Evolutionary conservation across 2,888 invertebrate species (phyloP).

Genomic region (Empis livida): DNA sequence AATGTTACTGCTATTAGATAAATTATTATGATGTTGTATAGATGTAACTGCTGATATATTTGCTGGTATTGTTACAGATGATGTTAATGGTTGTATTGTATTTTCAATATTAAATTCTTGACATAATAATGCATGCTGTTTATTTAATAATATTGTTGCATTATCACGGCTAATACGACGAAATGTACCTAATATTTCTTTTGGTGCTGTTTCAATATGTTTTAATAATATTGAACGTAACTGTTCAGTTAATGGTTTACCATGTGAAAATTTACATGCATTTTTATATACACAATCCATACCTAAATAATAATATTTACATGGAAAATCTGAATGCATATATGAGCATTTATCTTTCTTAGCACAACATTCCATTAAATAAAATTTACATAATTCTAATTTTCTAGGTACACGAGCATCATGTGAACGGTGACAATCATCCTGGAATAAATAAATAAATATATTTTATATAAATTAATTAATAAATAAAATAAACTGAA

Average conservation of each 20-base stretch:
- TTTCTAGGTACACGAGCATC: slow-evolving; percentile 70
- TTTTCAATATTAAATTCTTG: slow-evolving; percentile 33
- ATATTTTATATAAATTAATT: not conserved
- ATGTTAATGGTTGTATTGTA: slow-evolving; percentile 16
- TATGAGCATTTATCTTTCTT: slow-evolving; percentile 92
- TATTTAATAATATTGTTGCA: slow-evolving; percentile 43
- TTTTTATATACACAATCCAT: slow-evolving; percentile 68
- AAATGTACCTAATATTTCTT: slow-evolving; percentile 83
- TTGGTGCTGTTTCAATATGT: slow-evolving; percentile 82
- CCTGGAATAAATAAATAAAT: slow-evolving; percentile 37
- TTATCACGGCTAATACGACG: slow-evolving; percentile 69
- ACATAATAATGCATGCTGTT: slow-evolving; percentile 39
- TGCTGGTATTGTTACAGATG: slow-evolving; percentile 13
- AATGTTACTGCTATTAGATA: slow-evolving; percentile 20
- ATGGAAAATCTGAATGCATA: slow-evolving; percentile 95
- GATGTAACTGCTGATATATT: slow-evolving; percentile 33
- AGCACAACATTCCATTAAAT: slow-evolving; percentile 85
- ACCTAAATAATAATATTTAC: slow-evolving; percentile 93
- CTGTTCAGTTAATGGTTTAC: slow-evolving; percentile 69
- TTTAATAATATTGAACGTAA: slow-evolving; percentile 50
- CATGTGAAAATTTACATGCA: slow-evolving; percentile 92
- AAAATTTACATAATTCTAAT: slow-evolving; percentile 92
- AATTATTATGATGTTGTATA: no score
- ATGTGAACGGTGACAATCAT: slow-evolving; percentile 79
- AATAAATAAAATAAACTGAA: no score